Evolutionary conservation across 2,797 vertebrate species (phyloP), one percentile per base, ranked within the genome.

Genomic region (Catamblyrhynchus diadema): DNA sequence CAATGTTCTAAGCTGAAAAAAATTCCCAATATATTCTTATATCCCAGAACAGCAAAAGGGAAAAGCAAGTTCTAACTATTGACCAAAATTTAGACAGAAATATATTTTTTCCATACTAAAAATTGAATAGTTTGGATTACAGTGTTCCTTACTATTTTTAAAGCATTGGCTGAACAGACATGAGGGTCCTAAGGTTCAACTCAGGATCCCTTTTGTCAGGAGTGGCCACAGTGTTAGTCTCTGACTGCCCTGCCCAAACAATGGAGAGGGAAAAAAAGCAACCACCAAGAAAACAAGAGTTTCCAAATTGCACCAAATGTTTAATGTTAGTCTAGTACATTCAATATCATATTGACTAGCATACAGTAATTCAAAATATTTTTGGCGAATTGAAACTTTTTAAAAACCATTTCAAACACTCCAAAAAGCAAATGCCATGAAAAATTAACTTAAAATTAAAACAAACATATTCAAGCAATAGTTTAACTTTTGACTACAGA

Each of bases 321-420:
- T 97, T 96, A 97, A 97, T 97, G 94, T 96, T 97, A 94, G 79
- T 93, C 84, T 94, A 94, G 83, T 97, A 97, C 97, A 97, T 95
- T 97, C 95, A 97, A 8, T 95, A 91, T 83, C 87, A 94, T 94
- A 82, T 70, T 66, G 83, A 96, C 90, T 88, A 94, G 91, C 96
- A 90, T 87, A 96, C 85, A 94, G 87, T 74, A 83, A 95, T 93
- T 91, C 61, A 95, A 96, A 96, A 90, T 59, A 81, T 64, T 95
- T 96, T 96, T 96, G 94, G 96, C 42, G 84, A 96, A 87, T 95
- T 92, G 81, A 94, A 93, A 71, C 75, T 37, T 92, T 89, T 95
- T 45, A 88, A 92, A 96, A 95, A 95, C 22, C 75, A 70, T 89
- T 90, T 95, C 77, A 90, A 88, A 96, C 93, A 95, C 81, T 94